phyloP scores from a whole-genome alignment of 2,113 vertebrate genomes.

The Bubo bubo region DNA sequence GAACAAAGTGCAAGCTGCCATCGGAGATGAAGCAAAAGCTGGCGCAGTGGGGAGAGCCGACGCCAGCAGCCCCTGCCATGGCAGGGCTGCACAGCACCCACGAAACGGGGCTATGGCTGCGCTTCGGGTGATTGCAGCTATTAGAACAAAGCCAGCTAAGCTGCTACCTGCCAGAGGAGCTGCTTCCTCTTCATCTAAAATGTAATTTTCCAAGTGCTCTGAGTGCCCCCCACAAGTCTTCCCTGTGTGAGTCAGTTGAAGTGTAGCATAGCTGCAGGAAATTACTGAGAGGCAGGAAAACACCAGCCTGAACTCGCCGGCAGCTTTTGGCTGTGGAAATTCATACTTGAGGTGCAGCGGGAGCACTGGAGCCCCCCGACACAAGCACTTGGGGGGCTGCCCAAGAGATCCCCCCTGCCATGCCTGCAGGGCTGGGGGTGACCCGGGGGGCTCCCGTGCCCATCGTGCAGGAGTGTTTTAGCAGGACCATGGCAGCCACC shows the following conservation, averaged over 20 bases:
- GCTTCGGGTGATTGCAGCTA: conserved; percentile 13
- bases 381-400: accelerated
- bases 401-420: accelerated
- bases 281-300: neutral
- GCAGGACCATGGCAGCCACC: neutral
- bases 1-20: neutral
- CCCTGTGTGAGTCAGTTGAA: neutral
- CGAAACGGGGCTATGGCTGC: neutral
- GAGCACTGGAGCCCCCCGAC: accelerated
- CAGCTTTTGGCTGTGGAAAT: neutral
- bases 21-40: neutral
- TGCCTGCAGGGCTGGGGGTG: accelerated
- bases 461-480: accelerated
- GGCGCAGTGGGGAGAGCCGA: neutral
- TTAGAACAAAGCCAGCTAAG: conserved; percentile 49
- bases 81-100: neutral
- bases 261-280: neutral
- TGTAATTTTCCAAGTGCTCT: neutral
- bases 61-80: neutral
- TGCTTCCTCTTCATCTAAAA: conserved; percentile 39
- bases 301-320: neutral
- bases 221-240: neutral
- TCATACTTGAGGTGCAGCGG: neutral
- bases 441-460: neutral
- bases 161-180: neutral